Conservation (phyloP, 2,888 invertebrate species). For the Ernsta delagoae region DNA sequence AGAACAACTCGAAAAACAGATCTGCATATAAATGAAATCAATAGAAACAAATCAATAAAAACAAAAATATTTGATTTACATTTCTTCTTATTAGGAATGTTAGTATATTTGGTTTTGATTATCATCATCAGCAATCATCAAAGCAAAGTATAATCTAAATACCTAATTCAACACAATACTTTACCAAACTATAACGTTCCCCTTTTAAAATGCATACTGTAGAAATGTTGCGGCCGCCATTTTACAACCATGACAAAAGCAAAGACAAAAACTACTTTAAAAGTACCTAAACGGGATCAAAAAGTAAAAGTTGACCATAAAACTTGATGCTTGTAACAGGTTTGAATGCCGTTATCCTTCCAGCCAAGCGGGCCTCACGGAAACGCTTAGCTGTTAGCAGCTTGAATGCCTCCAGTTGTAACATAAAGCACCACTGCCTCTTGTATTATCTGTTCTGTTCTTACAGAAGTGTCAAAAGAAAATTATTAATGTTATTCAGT, state of each 20-base stretch:
- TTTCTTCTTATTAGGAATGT: no score
- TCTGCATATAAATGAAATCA: no score
- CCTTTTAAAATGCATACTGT: background rate
- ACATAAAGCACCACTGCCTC: no score
- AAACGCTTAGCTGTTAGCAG: conserved; percentile 18
- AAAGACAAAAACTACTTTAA: conserved; percentile 12
- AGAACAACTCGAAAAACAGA: no score
- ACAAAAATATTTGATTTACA: no score
- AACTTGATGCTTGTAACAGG: conserved; percentile 35
- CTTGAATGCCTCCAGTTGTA: conserved; percentile 9
- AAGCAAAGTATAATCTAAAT: background rate
- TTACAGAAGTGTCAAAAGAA: no score
- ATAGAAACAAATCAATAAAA: no score
- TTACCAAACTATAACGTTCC: background rate
- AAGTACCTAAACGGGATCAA: conserved; percentile 30
- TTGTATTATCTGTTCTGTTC: no score
- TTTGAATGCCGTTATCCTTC: conserved; percentile 39
- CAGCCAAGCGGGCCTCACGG: conserved; percentile 30
- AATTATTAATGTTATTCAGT: no score
- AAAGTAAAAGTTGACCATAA: conserved; percentile 38
- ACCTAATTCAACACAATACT: background rate
- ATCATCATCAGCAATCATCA: background rate
- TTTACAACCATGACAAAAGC: conserved; percentile 7
- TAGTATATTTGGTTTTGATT: no score
- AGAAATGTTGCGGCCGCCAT: background rate